Evolutionary conservation across 2,888 invertebrate genomes (phyloP).

Genomic region (Cephus runcator): DNA sequence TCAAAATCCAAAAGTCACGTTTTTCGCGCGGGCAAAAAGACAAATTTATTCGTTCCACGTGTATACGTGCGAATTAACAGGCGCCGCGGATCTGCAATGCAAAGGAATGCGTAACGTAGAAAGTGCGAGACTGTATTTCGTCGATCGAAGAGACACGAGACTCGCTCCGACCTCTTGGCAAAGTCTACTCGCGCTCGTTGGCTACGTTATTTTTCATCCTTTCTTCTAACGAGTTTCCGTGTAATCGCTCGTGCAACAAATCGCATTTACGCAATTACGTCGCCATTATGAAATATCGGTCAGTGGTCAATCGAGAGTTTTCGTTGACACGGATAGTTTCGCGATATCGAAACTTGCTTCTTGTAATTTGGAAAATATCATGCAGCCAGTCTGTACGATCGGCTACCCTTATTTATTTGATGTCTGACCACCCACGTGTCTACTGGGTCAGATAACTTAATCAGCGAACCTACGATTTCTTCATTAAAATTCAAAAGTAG

Average conservation of each 20-base stretch:
- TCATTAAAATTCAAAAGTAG: background rate
- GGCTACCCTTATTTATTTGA: background rate
- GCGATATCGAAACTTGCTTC: background rate
- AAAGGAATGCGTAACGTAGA: background rate
- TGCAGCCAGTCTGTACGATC: background rate
- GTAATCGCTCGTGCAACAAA: background rate
- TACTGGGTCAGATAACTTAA: background rate
- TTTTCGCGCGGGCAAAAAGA: background rate
- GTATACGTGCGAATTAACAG: background rate
- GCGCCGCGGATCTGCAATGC: background rate
- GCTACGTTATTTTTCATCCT: background rate
- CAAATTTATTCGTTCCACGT: background rate
- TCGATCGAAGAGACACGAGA: background rate
- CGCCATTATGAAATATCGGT: background rate
- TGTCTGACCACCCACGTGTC: background rate
- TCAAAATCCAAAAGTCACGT: background rate
- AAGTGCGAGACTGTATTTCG: background rate
- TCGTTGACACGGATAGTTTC: background rate
- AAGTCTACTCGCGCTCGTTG: background rate
- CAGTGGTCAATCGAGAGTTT: background rate
- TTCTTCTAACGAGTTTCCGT: background rate
- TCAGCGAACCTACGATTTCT: too few relatives aligned
- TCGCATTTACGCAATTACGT: background rate
- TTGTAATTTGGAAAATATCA: background rate
- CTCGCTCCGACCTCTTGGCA: background rate